A percentile compares a stretch with the other conserved stretches of the same genome.
These are phyloP conservation scores for Notolabrus celidotus DNA, from an alignment of 2,797 vertebrate species.

Conservation along the genomic window DNA sequence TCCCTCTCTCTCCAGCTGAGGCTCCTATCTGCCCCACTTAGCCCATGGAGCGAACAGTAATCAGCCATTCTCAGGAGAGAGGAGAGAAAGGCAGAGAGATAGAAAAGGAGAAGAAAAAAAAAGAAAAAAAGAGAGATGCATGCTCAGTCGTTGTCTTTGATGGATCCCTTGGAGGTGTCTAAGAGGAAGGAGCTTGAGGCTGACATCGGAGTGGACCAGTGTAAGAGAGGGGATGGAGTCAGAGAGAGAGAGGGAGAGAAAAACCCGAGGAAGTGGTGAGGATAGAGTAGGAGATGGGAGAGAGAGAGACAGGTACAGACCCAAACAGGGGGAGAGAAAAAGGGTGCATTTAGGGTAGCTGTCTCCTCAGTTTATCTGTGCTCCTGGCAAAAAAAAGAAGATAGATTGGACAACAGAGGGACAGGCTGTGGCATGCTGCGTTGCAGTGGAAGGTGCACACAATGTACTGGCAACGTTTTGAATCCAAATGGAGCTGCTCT, in stretches of 20 bases:
- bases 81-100: conserved; percentile 70
- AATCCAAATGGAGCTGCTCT: conserved; percentile 44
- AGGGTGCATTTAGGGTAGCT: conserved; percentile 43
- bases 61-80: conserved; percentile 83
- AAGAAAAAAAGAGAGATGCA: conserved; percentile 64
- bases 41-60: conserved; percentile 84
- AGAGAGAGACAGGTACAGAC: conserved; percentile 50
- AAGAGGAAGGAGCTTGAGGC: conserved; percentile 70
- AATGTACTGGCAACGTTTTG: conserved; percentile 36
- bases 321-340: conserved; percentile 31
- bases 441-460: conserved; percentile 43
- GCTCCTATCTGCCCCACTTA: conserved; percentile 84
- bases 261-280: conserved; percentile 4
- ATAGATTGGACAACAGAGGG: conserved; percentile 34
- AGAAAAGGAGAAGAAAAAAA: conserved; percentile 47
- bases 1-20: conserved; percentile 78
- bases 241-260: neutral
- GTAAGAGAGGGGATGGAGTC: conserved; percentile 28
- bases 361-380: conserved; percentile 34
- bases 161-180: conserved; percentile 75
- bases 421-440: conserved; percentile 33
- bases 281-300: neutral
- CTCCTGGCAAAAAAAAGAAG: conserved; percentile 37
- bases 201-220: conserved; percentile 61
- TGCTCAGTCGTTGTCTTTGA: conserved; percentile 74